Evolutionary conservation across 53 echinoderm and acorn worm species (phyloP), one percentile per base, ranked within the genome.

Genomic region (Antedon mediterranea): DNA sequence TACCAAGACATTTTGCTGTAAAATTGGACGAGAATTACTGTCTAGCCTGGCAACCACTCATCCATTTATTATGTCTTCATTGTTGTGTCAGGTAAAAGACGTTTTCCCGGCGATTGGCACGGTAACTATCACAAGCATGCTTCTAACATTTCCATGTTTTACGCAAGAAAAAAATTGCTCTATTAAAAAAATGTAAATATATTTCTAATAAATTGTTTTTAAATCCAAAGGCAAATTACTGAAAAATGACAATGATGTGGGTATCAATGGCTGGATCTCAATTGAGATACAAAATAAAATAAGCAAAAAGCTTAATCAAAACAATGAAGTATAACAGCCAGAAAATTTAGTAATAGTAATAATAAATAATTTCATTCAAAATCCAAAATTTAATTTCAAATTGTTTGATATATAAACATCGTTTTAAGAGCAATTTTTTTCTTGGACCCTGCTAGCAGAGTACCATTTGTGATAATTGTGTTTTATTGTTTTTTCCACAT

Each of bases 21-120:
- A 94, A 81, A 85, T 91, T 78, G 95, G 95, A 34, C 85, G 95
- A 20, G 95, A 94, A 73, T 74, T 94, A 72, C 79, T 94, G 71
- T 83, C 88, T 37, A 75, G 85, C 73, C 79, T 94, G 73, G 91
- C 95, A 27, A 75, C 82, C 30, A 89, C 87, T 18, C 95, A 94
- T 82, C 95, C 95, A 5, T 94, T 91, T 71, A 89, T 91, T 34
- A 79, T 94, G 73, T 91, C 95, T 3, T 88, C 92, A 11, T 73
- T 90, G 4, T 75, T 87, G 20, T 77, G 75, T 42, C 79, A 87
- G 77, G 77, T 87, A 71, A 83, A 76, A 75, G 71, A 34, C n/a
- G 80, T 79, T 34, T 76, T 76, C 30, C 43, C 73, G 43, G 74
- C 77, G 33, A 79, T 87, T 23, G 87, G 82, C 4, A 71, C 76